Conservation (phyloP, 2,888 invertebrate species). For the Cheilosia vernalis region DNA sequence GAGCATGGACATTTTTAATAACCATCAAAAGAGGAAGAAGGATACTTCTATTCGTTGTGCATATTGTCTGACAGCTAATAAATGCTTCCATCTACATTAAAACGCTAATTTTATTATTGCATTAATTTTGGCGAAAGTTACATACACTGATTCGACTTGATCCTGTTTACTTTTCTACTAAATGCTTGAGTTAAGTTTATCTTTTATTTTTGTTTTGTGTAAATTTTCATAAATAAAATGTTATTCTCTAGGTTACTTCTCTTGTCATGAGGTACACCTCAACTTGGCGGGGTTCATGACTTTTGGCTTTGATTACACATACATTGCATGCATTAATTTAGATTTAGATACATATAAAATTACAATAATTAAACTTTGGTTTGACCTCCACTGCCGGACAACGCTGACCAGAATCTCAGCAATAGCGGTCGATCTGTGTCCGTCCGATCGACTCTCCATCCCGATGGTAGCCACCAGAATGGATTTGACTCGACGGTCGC, state of each 20-base stretch:
- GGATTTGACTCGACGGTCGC: conserved; percentile 76
- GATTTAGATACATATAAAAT: conserved; percentile 43
- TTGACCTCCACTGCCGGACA: conserved; percentile 76
- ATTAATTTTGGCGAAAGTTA: conserved; percentile 53
- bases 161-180: conserved; percentile 53
- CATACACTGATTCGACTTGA: conserved; percentile 22
- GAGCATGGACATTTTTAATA: neutral
- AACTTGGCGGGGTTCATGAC: conserved; percentile 45
- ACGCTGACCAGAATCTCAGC: conserved; percentile 80
- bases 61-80: conserved; percentile 25
- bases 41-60: neutral
- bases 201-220: conserved; percentile 27
- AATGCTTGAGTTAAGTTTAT: conserved; percentile 53
- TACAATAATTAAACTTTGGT: conserved; percentile 75
- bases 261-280: conserved; percentile 39
- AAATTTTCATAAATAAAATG: conserved; percentile 64
- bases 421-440: conserved; percentile 79
- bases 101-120: conserved; percentile 56
- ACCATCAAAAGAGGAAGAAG: neutral
- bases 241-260: conserved; percentile 61
- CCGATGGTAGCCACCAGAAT: conserved; percentile 82
- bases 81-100: conserved; percentile 43
- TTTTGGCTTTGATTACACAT: conserved; percentile 75
- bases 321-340: conserved; percentile 72
- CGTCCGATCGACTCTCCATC: conserved; percentile 80